A percentile compares a stretch with the other conserved stretches of the same genome.
Evolutionary conservation across 2,113 vertebrate genomes (phyloP).

Genomic region (Tyrannus savana): DNA sequence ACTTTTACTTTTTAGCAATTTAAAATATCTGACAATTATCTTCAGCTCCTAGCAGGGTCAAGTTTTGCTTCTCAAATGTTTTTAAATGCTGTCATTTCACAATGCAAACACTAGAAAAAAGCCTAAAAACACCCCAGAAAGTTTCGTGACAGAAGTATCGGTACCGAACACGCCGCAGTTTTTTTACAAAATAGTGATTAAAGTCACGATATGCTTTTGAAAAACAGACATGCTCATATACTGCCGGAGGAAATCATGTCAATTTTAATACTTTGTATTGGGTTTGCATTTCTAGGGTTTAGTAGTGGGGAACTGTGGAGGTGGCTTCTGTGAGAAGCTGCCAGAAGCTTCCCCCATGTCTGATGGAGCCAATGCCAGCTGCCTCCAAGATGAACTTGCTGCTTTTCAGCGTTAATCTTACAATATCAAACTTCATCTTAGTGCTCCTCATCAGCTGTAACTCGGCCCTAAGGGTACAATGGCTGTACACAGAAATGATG

Average conservation of each 20-base stretch:
- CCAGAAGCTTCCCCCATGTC: neutral
- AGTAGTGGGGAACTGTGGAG: neutral
- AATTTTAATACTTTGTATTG: neutral
- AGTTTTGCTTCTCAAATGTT: constrained; percentile 27
- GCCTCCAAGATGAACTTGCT: neutral
- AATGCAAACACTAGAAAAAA: neutral
- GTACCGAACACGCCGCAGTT: neutral
- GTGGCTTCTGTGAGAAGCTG: neutral
- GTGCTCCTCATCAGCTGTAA: neutral
- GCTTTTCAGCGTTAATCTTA: neutral
- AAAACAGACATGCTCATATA: neutral
- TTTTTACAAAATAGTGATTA: neutral
- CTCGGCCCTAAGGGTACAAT: neutral
- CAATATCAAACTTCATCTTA: neutral
- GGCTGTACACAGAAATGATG: neutral
- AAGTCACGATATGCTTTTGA: neutral
- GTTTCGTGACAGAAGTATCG: neutral
- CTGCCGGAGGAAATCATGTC: neutral
- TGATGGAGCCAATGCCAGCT: neutral
- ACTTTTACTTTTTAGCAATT: constrained; percentile 3
- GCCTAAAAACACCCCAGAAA: neutral
- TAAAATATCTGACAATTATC: constrained; percentile 19
- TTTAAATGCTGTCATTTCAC: neutral
- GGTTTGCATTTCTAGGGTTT: neutral
- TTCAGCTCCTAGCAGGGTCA: constrained; percentile 33